Conservation (phyloP, 2,888 invertebrate genomes). For the Alsophila aescularia region DNA sequence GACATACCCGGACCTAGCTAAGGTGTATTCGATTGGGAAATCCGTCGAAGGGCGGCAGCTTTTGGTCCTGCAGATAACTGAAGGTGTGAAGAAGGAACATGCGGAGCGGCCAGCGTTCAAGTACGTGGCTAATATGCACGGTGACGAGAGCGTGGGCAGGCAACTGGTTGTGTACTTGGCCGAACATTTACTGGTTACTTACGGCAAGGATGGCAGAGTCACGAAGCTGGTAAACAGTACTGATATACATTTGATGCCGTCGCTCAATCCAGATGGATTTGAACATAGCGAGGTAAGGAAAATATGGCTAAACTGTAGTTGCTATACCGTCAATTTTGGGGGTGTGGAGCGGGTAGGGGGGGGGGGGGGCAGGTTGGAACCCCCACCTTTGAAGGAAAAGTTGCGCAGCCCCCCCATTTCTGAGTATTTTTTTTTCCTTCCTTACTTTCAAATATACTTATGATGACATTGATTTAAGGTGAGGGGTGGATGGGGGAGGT, state of each 20-base stretch:
- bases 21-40: constrained; percentile 91
- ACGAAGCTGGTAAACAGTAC: constrained; percentile 92
- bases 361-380: too few species aligned
- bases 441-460: too few species aligned
- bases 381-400: too few species aligned
- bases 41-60: constrained; percentile 92
- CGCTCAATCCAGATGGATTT: constrained; percentile 98
- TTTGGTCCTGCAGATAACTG: constrained; percentile 91
- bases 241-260: constrained; percentile 97
- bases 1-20: constrained; percentile 88
- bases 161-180: constrained; percentile 93
- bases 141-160: constrained; percentile 95
- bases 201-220: constrained; percentile 88
- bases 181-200: constrained; percentile 91
- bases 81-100: constrained; percentile 84
- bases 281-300: constrained; percentile 89
- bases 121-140: constrained; percentile 98
- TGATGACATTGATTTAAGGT: too few species aligned
- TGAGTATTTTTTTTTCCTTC: too few species aligned
- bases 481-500: too few species aligned
- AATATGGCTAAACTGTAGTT: not conserved
- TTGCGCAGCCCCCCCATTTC: too few species aligned
- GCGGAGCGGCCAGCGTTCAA: constrained; percentile 94
- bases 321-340: too few species aligned
- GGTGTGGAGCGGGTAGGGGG: too few species aligned